Evolutionary conservation across 2,888 invertebrate genomes (phyloP).

Genomic region (Apomyelois bistriatella): DNA sequence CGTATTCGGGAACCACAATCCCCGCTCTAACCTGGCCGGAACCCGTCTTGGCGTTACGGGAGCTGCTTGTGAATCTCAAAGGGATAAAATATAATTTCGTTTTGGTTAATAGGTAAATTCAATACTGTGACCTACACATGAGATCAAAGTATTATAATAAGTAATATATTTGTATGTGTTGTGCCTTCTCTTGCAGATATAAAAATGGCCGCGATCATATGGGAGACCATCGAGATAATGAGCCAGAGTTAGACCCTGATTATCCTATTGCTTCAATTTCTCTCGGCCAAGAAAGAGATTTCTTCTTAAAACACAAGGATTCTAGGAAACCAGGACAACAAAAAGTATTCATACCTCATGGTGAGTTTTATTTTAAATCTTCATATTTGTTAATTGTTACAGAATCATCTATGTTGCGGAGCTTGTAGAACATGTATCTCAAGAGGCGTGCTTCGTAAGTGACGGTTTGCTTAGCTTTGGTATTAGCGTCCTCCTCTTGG

Average conservation of each 20-base stretch:
- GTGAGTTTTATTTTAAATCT: conserved; percentile 73
- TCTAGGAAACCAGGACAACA: conserved; percentile 68
- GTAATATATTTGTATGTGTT: neutral
- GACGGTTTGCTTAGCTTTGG: conserved; percentile 92
- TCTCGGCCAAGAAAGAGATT: conserved; percentile 82
- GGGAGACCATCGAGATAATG: conserved; percentile 86
- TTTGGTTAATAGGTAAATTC: neutral
- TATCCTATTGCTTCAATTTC: conserved; percentile 85
- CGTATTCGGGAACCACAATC: conserved; percentile 82
- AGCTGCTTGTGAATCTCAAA: conserved; percentile 69
- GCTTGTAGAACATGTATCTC: conserved; percentile 88
- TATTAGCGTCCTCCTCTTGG: conserved; percentile 83
- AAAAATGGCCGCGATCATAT: conserved; percentile 84
- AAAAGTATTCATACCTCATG: conserved; percentile 62
- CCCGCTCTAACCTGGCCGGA: conserved; percentile 83
- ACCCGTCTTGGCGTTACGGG: conserved; percentile 68
- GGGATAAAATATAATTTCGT: conserved; percentile 82
- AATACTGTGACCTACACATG: neutral
- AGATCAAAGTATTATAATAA: neutral
- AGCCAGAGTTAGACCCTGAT: conserved; percentile 81
- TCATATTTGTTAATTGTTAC: conserved; percentile 76
- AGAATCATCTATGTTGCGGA: conserved; percentile 78
- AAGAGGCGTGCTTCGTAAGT: conserved; percentile 93
- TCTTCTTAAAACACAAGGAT: conserved; percentile 82
- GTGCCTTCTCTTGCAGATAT: conserved; percentile 68